Percentiles rank a stretch among this genome's conserved stretches.
Evolutionary conservation across 2,888 invertebrate species (phyloP).

Genomic region (Polyommatus iphigenia): DNA sequence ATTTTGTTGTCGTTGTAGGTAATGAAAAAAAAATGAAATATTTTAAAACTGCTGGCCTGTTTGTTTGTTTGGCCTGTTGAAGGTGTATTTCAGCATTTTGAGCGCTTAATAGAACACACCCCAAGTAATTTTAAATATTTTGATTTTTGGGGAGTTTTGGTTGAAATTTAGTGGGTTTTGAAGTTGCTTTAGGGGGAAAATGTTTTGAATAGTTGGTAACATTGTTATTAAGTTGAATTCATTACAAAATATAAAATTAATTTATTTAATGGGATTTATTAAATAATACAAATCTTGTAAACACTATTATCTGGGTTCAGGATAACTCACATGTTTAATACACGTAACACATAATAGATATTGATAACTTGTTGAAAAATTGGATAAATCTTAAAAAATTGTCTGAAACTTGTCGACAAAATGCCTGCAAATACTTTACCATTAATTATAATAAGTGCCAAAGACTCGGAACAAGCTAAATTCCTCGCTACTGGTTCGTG

Average conservation of each 20-base stretch:
- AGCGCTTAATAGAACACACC: too few relatives aligned
- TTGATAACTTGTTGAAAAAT: background rate
- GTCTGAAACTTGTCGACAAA: background rate
- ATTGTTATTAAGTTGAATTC: too few relatives aligned
- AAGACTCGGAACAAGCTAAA: conserved; percentile 7
- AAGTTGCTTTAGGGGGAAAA: too few relatives aligned
- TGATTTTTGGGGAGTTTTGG: too few relatives aligned
- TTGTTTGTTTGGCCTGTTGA: too few relatives aligned
- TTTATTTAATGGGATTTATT: background rate
- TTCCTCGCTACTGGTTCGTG: background rate
- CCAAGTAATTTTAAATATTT: too few relatives aligned
- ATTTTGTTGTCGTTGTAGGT: too few relatives aligned
- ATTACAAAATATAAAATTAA: background rate
- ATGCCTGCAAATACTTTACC: conserved; percentile 27
- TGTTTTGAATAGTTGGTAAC: too few relatives aligned
- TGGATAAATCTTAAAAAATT: background rate
- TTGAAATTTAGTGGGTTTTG: too few relatives aligned
- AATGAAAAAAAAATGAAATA: too few relatives aligned
- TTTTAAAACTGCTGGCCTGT: too few relatives aligned
- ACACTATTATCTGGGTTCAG: background rate
- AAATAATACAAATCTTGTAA: background rate
- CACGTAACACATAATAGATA: background rate
- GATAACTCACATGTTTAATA: background rate
- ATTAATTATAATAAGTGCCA: conserved; percentile 4
- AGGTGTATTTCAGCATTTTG: too few relatives aligned